phyloP scores from a whole-genome alignment of 1,140 invertebrate genomes.

The Coboldia fuscipes region DNA sequence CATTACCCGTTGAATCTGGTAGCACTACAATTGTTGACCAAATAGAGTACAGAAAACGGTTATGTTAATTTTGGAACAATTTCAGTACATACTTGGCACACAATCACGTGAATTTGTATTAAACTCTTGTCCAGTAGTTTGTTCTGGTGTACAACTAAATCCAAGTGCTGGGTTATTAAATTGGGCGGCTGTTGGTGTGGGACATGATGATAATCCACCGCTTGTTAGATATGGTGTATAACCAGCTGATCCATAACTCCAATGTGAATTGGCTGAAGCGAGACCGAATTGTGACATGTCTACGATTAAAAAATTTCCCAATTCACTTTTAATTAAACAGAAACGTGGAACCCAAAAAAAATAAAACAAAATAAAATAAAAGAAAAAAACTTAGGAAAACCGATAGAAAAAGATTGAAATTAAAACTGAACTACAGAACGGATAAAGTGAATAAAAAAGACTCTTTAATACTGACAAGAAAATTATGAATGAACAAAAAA shows the following conservation, averaged over 20 bases:
- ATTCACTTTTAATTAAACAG: neutral
- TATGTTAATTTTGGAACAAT: too few relatives aligned
- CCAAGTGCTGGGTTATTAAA: constrained; percentile 42
- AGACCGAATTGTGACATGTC: constrained; percentile 59
- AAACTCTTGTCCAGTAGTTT: constrained; percentile 41
- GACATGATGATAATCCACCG: constrained; percentile 35
- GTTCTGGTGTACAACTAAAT: constrained; percentile 42
- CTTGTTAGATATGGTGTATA: constrained; percentile 56
- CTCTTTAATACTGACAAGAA: too few relatives aligned
- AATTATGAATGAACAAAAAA: too few relatives aligned
- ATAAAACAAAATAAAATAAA: too few relatives aligned
- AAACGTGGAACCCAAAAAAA: neutral
- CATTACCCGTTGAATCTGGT: constrained; percentile 48
- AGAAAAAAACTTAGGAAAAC: too few relatives aligned
- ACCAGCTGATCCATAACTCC: constrained; percentile 62
- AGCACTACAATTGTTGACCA: constrained; percentile 30
- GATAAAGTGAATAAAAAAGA: too few relatives aligned
- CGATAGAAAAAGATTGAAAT: too few relatives aligned
- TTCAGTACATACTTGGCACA: constrained; percentile 17
- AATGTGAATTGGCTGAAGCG: constrained; percentile 56
- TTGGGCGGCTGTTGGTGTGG: constrained; percentile 36
- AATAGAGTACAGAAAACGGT: neutral
- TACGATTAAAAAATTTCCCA: constrained; percentile 17
- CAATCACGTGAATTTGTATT: constrained; percentile 26
- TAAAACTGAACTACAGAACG: too few relatives aligned